phyloP scores from a whole-genome alignment of 2,113 vertebrate genomes.

The Siniperca chuatsi region DNA sequence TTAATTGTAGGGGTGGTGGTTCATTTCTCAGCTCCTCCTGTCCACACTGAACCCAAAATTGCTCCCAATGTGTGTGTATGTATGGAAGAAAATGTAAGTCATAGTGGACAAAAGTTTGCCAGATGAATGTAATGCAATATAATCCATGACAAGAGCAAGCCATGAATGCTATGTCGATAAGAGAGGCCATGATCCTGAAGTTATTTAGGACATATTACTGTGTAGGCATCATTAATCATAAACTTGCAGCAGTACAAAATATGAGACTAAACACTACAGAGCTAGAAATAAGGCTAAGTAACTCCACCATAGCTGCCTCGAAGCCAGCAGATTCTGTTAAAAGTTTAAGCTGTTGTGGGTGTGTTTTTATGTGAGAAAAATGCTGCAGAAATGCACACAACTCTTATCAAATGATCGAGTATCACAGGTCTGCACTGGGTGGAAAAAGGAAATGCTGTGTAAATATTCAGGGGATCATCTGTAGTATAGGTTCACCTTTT shows the following conservation, averaged over 20 bases:
- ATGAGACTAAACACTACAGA: not conserved
- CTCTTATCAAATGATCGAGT: not conserved
- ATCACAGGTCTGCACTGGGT: not conserved
- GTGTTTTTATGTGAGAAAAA: not conserved
- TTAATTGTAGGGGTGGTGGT: too few species aligned
- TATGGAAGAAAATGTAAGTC: not conserved
- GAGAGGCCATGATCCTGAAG: not conserved
- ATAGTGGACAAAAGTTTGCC: not conserved
- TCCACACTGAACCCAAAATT: not conserved
- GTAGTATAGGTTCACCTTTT: constrained; percentile 40
- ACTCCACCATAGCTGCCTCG: not conserved
- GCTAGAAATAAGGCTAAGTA: not conserved
- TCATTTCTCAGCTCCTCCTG: too few species aligned
- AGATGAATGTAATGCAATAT: too few species aligned
- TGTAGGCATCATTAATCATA: not conserved
- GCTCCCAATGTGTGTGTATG: not conserved
- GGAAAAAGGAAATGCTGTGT: not conserved
- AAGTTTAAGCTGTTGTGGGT: not conserved
- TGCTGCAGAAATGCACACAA: not conserved
- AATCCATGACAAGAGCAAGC: not conserved
- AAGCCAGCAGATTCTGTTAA: not conserved
- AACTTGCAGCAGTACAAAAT: not conserved
- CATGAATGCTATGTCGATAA: not conserved
- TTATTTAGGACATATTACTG: not conserved
- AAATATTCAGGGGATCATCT: constrained; percentile 27